A percentile compares a stretch with the other conserved stretches of the same genome.
Evolutionary conservation across 2,888 invertebrate genomes (phyloP).

Genomic region (Baronia brevicornis): DNA sequence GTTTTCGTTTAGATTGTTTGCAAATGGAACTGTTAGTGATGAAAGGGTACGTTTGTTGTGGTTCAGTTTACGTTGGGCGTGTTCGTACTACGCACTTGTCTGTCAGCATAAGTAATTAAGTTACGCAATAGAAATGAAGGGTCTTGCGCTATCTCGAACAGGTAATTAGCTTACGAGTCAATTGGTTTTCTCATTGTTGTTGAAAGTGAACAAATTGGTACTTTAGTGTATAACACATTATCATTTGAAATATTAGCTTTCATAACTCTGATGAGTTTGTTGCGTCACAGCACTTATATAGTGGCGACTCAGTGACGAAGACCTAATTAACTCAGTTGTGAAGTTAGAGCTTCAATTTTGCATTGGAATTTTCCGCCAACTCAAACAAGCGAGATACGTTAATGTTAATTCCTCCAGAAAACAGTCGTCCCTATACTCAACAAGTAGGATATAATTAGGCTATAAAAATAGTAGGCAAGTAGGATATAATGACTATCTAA

Average conservation of each 20-base stretch:
- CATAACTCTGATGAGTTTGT: too few species aligned
- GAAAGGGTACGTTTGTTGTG: conserved; percentile 1
- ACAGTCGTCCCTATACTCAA: too few species aligned
- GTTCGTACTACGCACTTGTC: conserved; percentile 41
- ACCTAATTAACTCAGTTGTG: too few species aligned
- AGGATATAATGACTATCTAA: too few species aligned
- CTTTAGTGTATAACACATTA: conserved; percentile 17
- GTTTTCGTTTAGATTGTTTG: conserved; percentile 20
- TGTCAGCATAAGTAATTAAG: conserved; percentile 63
- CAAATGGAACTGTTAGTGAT: not conserved
- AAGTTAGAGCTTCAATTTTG: too few species aligned
- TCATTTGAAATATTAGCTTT: conserved; percentile 4
- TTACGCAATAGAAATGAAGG: conserved; percentile 64
- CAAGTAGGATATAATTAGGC: too few species aligned
- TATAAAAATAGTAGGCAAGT: too few species aligned
- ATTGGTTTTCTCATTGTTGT: conserved; percentile 41
- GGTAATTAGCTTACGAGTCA: conserved; percentile 62
- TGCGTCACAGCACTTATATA: too few species aligned
- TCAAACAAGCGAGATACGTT: too few species aligned
- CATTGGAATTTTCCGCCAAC: too few species aligned
- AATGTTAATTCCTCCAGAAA: too few species aligned
- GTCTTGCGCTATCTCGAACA: conserved; percentile 54
- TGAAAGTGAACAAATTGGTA: conserved; percentile 26
- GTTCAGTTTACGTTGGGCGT: conserved; percentile 26
- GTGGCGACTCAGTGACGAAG: too few species aligned